Conservation (phyloP, 1,140 invertebrate genomes). For the Heliconius himera region DNA sequence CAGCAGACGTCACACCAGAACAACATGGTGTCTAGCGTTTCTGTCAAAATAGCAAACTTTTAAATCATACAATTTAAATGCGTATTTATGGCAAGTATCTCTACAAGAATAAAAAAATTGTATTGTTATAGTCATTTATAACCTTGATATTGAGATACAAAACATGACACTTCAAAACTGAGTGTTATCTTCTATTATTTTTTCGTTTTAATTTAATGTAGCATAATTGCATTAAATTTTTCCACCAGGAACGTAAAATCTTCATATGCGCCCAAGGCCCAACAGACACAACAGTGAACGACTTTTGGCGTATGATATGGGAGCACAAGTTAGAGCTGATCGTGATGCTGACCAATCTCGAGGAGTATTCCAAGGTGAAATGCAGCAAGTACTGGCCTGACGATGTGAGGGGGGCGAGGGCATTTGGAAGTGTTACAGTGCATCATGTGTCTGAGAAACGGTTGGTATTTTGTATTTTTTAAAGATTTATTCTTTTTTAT, state of each 20-base stretch:
- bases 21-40: no score
- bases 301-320: constrained; percentile 99
- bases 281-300: constrained; percentile 94
- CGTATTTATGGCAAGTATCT: no score
- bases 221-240: not conserved
- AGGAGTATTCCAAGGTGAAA: constrained; percentile 96
- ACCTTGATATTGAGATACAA: no score
- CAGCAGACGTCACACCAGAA: no score
- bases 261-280: constrained; percentile 97
- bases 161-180: no score
- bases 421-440: constrained; percentile 90
- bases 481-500: no score
- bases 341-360: constrained; percentile 96
- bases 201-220: no score
- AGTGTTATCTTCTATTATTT: no score
- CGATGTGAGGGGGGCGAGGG: constrained; percentile 87
- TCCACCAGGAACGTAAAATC: constrained; percentile 89
- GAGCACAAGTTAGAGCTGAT: constrained; percentile 96
- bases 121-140: no score
- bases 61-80: no score
- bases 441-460: constrained; percentile 89
- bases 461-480: constrained; percentile 40
- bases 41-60: no score
- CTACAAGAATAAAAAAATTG: no score
- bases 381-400: constrained; percentile 97